Evolutionary conservation across 2,888 invertebrate species (phyloP).

Genomic region (Galerucella pusilla): DNA sequence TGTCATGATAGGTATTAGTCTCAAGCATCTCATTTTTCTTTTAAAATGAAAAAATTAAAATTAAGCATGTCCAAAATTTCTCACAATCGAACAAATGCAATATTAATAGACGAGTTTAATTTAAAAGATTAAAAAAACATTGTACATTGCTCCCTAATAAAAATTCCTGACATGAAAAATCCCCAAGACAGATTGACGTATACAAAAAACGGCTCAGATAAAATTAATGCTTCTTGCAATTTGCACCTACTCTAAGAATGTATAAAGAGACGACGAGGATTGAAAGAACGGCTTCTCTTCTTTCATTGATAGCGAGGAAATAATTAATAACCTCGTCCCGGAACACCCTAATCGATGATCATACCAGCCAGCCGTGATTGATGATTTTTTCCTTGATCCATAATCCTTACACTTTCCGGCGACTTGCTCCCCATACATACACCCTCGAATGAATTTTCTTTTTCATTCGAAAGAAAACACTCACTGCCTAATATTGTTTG

Average conservation of each 20-base stretch:
- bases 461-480: conserved; percentile 8
- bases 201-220: conserved; percentile 48
- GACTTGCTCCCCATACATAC: conserved; percentile 21
- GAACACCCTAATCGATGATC: conserved; percentile 61
- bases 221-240: conserved; percentile 58
- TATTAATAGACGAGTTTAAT: conserved; percentile 21
- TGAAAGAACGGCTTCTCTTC: conserved; percentile 47
- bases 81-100: neutral
- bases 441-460: conserved; percentile 12
- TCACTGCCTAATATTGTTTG: neutral
- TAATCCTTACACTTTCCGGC: conserved; percentile 26
- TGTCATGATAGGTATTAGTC: neutral
- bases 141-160: conserved; percentile 5
- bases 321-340: conserved; percentile 61
- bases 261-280: conserved; percentile 46
- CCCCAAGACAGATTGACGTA: conserved; percentile 27
- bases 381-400: conserved; percentile 52
- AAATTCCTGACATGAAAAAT: conserved; percentile 24
- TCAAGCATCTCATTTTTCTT: conserved; percentile 2
- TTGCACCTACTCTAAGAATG: conserved; percentile 57
- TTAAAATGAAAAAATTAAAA: neutral
- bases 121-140: conserved; percentile 16
- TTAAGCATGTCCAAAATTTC: neutral
- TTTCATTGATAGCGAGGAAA: conserved; percentile 60
- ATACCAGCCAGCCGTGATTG: conserved; percentile 62